These are phyloP conservation scores for Hydrozoanthus gracilis DNA, from an alignment of 92 coral and sea anemone species.

Conservation along the genomic window DNA sequence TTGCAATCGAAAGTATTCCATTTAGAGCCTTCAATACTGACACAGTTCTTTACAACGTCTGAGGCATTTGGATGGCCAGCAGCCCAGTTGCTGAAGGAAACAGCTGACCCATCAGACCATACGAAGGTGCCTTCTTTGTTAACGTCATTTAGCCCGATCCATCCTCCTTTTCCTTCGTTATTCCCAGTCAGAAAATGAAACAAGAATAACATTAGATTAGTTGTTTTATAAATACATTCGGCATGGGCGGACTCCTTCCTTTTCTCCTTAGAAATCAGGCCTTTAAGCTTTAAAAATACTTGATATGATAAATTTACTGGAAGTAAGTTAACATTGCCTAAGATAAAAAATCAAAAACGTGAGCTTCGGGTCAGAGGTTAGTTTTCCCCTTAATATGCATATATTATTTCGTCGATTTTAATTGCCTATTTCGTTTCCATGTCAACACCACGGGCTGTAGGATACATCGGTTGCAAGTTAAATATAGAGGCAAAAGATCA, in stretches of 20 bases:
- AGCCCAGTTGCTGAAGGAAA: not conserved
- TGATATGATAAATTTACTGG: no score
- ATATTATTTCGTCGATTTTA: no score
- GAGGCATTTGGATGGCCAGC: not conserved
- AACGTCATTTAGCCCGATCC: conserved; percentile 28
- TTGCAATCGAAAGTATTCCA: not conserved
- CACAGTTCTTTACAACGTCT: not conserved
- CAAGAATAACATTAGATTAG: not conserved
- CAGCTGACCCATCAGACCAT: conserved; percentile 21
- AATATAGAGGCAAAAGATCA: no score
- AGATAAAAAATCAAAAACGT: no score
- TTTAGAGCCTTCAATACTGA: not conserved
- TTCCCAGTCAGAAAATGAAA: not conserved
- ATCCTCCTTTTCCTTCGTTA: not conserved
- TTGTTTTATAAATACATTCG: not conserved
- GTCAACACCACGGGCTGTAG: no score
- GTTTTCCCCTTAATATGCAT: no score
- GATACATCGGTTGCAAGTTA: no score
- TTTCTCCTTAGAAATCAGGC: no score
- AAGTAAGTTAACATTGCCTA: no score
- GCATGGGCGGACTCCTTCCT: not conserved
- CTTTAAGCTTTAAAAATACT: no score
- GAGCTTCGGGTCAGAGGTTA: no score
- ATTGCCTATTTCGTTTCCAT: no score
- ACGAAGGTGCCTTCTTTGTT: not conserved